Evolutionary conservation across 2,113 vertebrate species (phyloP).

Genomic region (Prolemur simus): DNA sequence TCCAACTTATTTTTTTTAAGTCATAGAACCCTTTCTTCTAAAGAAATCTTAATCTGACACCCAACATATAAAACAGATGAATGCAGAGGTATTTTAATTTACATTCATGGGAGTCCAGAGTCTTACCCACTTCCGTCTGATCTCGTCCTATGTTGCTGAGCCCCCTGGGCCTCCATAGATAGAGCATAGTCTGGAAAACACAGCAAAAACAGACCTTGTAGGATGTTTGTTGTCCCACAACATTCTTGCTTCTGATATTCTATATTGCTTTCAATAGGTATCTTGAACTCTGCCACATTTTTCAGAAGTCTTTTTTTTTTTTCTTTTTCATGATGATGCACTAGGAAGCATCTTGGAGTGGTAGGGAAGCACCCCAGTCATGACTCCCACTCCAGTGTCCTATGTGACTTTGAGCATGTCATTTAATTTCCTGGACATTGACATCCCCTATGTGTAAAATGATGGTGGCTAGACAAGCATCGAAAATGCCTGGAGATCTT

Average conservation of each 20-base stretch:
- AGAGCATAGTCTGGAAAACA: background rate
- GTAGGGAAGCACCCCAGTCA: background rate
- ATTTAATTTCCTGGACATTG: background rate
- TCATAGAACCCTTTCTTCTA: background rate
- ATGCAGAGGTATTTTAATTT: background rate
- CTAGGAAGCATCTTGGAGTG: background rate
- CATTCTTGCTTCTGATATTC: background rate
- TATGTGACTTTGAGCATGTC: background rate
- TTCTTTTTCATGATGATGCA: background rate
- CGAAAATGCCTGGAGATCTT: background rate
- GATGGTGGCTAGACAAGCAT: background rate
- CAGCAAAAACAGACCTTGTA: background rate
- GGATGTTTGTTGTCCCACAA: background rate
- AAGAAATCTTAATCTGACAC: constrained; percentile 5
- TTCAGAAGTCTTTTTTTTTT: background rate
- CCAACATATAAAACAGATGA: background rate
- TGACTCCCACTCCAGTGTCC: background rate
- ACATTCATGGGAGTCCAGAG: background rate
- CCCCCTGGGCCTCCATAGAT: background rate
- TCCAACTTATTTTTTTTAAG: constrained; percentile 34
- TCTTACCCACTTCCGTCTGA: background rate
- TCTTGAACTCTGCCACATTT: background rate
- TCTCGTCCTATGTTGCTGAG: background rate
- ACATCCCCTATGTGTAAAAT: background rate
- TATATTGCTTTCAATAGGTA: background rate